A percentile compares a stretch with the other conserved stretches of the same genome.
phyloP scores from a whole-genome alignment of 1,140 invertebrate genomes.

The Lepidurus packardi region DNA sequence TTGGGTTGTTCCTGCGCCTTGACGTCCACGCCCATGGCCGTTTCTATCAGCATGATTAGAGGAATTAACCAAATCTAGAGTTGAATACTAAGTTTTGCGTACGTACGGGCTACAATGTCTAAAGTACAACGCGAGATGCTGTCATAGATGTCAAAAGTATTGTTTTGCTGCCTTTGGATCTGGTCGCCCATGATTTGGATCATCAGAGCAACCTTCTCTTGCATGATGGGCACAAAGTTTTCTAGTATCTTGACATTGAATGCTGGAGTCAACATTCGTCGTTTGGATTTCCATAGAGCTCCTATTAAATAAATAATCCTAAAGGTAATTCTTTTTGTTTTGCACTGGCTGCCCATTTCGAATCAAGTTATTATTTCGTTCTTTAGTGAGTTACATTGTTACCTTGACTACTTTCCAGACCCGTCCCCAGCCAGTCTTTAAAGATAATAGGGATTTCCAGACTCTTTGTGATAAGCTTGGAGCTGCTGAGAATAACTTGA shows the following conservation, averaged over 20 bases:
- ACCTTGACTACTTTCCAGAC: constrained; percentile 62
- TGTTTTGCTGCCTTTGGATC: constrained; percentile 46
- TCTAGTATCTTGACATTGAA: constrained; percentile 60
- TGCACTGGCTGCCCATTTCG: too few relatives aligned
- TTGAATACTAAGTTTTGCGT: background rate
- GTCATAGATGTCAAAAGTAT: constrained; percentile 48
- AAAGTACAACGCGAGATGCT: constrained; percentile 51
- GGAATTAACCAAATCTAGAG: background rate
- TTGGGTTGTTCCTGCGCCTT: constrained; percentile 60
- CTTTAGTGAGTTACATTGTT: constrained; percentile 44
- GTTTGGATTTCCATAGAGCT: constrained; percentile 50
- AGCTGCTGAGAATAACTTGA: constrained; percentile 60
- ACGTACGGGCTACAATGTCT: constrained; percentile 64
- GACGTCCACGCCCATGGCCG: constrained; percentile 71
- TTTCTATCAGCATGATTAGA: constrained; percentile 51
- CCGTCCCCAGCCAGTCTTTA: constrained; percentile 70
- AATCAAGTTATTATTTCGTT: background rate
- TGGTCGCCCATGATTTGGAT: constrained; percentile 74
- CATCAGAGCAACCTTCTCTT: constrained; percentile 62
- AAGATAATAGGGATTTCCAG: constrained; percentile 61
- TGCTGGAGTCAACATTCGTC: constrained; percentile 56
- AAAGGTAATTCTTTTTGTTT: too few relatives aligned
- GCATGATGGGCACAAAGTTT: constrained; percentile 58
- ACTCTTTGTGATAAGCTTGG: constrained; percentile 65
- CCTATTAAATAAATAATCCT: constrained; percentile 37